phyloP scores from a whole-genome alignment of 2,797 vertebrate genomes.

The Cyclopterus lumpus region DNA sequence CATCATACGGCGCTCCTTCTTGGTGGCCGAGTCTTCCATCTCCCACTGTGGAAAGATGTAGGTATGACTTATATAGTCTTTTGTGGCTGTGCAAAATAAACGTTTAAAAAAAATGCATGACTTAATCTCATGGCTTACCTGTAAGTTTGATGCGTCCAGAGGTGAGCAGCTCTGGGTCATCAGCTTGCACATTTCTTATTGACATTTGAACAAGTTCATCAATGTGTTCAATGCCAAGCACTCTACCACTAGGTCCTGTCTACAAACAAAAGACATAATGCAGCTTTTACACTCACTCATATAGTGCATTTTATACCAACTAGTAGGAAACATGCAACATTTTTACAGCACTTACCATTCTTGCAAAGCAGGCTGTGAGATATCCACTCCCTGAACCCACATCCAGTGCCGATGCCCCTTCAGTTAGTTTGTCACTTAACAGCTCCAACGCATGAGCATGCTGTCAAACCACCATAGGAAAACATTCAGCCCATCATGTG shows the following conservation, averaged over 20 bases:
- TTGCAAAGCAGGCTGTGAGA: constrained; percentile 92
- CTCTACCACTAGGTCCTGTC: constrained; percentile 87
- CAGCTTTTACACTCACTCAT: not conserved
- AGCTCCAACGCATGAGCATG: constrained; percentile 92
- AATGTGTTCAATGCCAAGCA: constrained; percentile 93
- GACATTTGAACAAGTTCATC: constrained; percentile 88
- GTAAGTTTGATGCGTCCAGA: constrained; percentile 87
- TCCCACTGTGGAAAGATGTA: constrained; percentile 79
- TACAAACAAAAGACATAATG: constrained; percentile 55
- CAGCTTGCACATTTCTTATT: constrained; percentile 86
- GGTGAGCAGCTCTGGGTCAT: constrained; percentile 87
- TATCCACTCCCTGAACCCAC: constrained; percentile 94
- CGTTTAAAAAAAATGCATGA: not conserved
- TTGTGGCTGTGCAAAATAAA: not conserved
- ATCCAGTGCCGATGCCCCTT: constrained; percentile 89
- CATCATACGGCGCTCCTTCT: constrained; percentile 90
- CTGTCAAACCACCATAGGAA: constrained; percentile 68
- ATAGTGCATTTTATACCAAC: not conserved
- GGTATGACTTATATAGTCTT: not conserved
- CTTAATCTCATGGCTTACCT: constrained; percentile 77
- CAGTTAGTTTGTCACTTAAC: constrained; percentile 88
- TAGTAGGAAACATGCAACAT: not conserved
- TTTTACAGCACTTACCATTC: constrained; percentile 85
- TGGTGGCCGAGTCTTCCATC: constrained; percentile 90
- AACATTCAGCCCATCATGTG: not conserved